A percentile compares a stretch with the other conserved stretches of the same genome.
phyloP scores from a whole-genome alignment of 2,888 invertebrate genomes.

The Mechanitis mazaeus region DNA sequence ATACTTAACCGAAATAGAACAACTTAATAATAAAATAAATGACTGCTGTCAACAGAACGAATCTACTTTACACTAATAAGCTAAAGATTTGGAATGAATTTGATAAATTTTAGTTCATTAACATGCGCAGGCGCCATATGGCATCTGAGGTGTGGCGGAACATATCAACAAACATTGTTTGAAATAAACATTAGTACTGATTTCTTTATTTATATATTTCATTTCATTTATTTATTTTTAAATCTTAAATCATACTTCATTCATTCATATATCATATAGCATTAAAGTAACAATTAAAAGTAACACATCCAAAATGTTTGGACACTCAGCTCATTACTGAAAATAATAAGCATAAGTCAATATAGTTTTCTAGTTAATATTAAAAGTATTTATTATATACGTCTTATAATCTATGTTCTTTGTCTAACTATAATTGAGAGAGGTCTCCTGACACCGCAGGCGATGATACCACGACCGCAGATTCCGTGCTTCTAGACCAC shows the following conservation, averaged over 20 bases:
- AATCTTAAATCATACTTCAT: no score
- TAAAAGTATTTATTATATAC: background rate
- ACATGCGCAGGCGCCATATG: slow-evolving; percentile 35
- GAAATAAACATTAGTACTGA: background rate
- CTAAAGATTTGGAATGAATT: slow-evolving; percentile 38
- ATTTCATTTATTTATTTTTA: background rate
- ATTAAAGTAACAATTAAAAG: no score
- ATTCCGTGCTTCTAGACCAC: background rate
- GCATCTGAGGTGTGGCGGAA: slow-evolving; percentile 9
- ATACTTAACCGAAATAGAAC: slow-evolving; percentile 23
- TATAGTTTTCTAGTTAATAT: background rate
- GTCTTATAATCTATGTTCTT: background rate
- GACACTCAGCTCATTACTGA: no score
- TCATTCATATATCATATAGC: no score
- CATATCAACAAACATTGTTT: slow-evolving; percentile 11
- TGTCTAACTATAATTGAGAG: background rate
- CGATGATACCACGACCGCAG: background rate
- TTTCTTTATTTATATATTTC: background rate
- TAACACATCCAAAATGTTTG: no score
- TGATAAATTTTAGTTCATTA: slow-evolving; percentile 41
- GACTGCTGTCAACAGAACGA: slow-evolving; percentile 50
- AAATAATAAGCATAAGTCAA: no score
- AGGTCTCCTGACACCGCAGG: background rate
- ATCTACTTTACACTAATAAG: slow-evolving; percentile 45
- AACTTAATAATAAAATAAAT: slow-evolving; percentile 46